A percentile compares a stretch with the other conserved stretches of the same genome.
Conservation (phyloP, 2,797 vertebrate species). For the Perodicticus potto region DNA sequence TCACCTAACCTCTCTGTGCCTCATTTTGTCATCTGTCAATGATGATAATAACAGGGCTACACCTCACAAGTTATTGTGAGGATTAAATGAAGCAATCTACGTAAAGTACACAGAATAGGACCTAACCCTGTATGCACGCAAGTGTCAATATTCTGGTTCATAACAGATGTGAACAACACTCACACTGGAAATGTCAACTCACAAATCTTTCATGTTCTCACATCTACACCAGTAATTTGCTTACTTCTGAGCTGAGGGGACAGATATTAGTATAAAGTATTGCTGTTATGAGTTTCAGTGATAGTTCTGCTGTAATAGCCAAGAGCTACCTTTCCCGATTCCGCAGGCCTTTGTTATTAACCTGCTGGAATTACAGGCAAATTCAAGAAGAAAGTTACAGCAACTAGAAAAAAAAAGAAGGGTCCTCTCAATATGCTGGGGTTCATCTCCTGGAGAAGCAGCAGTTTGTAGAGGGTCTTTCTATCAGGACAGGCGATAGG, state of each 20-base stretch:
- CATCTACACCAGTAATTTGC: neutral
- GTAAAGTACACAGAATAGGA: neutral
- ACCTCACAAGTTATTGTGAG: neutral
- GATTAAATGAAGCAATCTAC: neutral
- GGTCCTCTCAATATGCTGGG: neutral
- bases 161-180: neutral
- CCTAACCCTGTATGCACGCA: neutral
- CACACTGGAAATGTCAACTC: conserved; percentile 11
- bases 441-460: neutral
- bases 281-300: neutral
- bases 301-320: neutral
- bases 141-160: neutral
- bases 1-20: neutral
- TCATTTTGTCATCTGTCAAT: neutral
- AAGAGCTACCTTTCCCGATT: neutral
- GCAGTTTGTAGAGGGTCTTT: neutral
- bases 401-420: neutral
- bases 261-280: neutral
- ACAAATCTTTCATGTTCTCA: neutral
- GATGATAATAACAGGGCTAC: neutral
- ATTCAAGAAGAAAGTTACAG: neutral
- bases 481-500: neutral
- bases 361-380: neutral
- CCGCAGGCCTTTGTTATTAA: neutral
- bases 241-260: neutral